Conservation (phyloP, 2,113 vertebrate species). For the Microtus montanus region DNA sequence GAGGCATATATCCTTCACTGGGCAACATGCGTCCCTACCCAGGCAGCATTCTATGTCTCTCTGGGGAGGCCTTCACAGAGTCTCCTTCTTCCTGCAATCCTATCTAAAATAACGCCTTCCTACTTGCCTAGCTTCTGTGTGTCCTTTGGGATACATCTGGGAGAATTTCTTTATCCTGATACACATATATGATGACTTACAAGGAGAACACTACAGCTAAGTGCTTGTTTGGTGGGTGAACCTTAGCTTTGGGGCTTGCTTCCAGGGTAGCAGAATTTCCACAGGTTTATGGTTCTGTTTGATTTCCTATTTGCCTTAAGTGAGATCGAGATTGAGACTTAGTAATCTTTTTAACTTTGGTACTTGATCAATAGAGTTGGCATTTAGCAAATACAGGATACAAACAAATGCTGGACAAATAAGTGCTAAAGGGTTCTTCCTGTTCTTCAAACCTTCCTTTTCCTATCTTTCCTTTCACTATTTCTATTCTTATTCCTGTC, state of each 20-base stretch:
- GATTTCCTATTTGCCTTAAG: not conserved
- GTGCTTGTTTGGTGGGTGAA: not conserved
- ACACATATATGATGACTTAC: not conserved
- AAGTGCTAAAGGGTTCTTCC: not conserved
- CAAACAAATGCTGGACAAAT: not conserved
- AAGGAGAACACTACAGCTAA: not conserved
- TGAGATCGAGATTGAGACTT: not conserved
- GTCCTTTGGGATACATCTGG: not conserved
- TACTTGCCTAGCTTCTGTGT: not conserved
- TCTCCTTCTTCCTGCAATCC: not conserved
- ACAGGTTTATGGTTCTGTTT: not conserved
- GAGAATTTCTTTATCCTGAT: not conserved
- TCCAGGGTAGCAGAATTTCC: not conserved
- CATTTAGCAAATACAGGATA: not conserved
- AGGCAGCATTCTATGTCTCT: not conserved
- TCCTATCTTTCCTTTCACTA: too few species aligned
- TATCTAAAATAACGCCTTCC: not conserved
- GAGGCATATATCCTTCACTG: too few species aligned
- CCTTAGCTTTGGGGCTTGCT: not conserved
- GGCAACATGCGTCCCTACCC: not conserved
- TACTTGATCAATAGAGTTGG: slow-evolving; percentile 17
- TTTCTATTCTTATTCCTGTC: not conserved
- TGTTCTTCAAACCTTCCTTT: not conserved
- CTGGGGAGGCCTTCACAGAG: not conserved
- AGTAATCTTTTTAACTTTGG: slow-evolving; percentile 18